A percentile compares a stretch with the other conserved stretches of the same genome.
Evolutionary conservation across 1,140 invertebrate species (phyloP).

Genomic region (Lasioglossum albipes): DNA sequence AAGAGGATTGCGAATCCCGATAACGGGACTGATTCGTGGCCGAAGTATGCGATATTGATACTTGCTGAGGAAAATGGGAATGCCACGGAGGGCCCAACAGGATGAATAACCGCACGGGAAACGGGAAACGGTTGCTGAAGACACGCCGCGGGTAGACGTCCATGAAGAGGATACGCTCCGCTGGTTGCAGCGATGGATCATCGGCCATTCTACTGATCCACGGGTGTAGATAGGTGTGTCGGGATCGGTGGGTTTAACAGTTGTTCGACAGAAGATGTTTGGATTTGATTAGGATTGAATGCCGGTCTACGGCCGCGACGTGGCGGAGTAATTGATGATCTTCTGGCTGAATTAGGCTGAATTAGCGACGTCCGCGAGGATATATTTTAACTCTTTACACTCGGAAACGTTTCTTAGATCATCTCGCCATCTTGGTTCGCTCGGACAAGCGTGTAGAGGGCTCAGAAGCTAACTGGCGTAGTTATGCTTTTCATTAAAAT

Average conservation of each 20-base stretch:
- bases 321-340: no score
- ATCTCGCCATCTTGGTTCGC: no score
- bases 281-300: no score
- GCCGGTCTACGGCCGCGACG: no score
- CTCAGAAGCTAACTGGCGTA: no score
- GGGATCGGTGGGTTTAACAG: neutral
- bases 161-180: neutral
- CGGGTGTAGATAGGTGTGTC: neutral
- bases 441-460: no score
- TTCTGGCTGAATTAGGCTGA: no score
- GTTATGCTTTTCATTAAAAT: no score
- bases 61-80: slow-evolving; percentile 18
- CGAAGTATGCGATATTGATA: no score
- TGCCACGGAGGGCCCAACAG: neutral
- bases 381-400: no score
- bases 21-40: slow-evolving; percentile 43
- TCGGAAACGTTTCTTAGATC: no score
- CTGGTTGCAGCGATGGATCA: neutral
- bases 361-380: no score
- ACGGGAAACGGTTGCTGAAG: slow-evolving; percentile 46
- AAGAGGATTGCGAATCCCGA: neutral
- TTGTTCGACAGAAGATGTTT: neutral
- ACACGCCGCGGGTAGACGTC: slow-evolving; percentile 23
- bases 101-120: slow-evolving; percentile 39
- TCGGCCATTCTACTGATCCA: neutral